phyloP scores from a whole-genome alignment of 2,797 vertebrate species.

The Pseudochaenichthys georgianus region DNA sequence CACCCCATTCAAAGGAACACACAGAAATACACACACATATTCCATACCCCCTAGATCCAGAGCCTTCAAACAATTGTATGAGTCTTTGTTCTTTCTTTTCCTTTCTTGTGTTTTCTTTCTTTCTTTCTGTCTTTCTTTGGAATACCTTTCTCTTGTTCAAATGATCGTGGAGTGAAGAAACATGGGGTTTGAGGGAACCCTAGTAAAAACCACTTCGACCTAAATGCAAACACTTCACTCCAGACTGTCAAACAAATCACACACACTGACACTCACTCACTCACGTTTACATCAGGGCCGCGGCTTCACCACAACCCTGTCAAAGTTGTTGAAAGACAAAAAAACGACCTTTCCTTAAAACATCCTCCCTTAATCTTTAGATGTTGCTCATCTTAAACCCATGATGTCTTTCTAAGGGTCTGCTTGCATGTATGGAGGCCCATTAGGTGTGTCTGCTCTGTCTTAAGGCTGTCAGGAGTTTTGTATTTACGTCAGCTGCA shows the following conservation, averaged over 20 bases:
- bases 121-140: background rate
- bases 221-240: slow-evolving; percentile 28
- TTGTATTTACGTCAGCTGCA: slow-evolving; percentile 41
- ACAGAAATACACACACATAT: slow-evolving; percentile 10
- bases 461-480: slow-evolving; percentile 47
- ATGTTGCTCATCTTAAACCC: background rate
- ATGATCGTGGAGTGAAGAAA: slow-evolving; percentile 4
- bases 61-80: slow-evolving; percentile 35
- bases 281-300: background rate
- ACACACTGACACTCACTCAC: background rate
- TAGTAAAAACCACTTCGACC: slow-evolving; percentile 25
- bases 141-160: background rate
- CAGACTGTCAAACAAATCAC: background rate
- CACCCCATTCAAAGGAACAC: slow-evolving; percentile 27
- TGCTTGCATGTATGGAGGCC: background rate
- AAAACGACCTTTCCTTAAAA: background rate
- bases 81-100: slow-evolving; percentile 11
- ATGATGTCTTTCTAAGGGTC: slow-evolving; percentile 32
- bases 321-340: slow-evolving; percentile 12
- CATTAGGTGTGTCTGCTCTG: slow-evolving; percentile 21
- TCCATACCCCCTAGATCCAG: slow-evolving; percentile 28
- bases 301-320: background rate
- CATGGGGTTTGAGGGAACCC: slow-evolving; percentile 22
- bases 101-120: background rate
- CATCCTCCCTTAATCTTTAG: background rate